Base-by-base conservation (phyloP, 2,113 vertebrate species). In the Sinocyclocheilus grahami region DNA sequence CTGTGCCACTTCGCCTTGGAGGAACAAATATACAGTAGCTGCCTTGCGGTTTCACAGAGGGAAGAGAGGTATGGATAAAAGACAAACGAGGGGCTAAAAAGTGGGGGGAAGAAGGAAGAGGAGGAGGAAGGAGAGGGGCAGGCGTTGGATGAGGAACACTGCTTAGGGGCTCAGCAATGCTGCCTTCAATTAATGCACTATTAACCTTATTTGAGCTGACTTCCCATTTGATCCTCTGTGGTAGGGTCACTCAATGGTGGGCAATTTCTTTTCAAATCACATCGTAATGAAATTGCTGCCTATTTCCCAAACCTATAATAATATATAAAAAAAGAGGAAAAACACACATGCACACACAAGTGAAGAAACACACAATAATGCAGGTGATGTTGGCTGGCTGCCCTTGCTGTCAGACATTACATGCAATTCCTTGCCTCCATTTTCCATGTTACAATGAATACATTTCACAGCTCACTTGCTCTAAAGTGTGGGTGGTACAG, bases 391-490 rank as follows among this genome's bases (percentile, higher is more conserved):
- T 91, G 94, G 94, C 94, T 90, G 93, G 92, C 94, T 96, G 95
- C 94, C 95, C 93, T 93, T 86, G 93, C 95, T 96, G 95, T 96
- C 95, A 93, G 95, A 96, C 95, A 94, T 96, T 96, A 96, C 94
- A 95, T 95, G 94, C 94, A 94, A 96, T 95, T 95, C 95, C 95
- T 94, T 92, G 94, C 94, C 95, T 94, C 95, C 95, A 95, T 96
- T 96, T 95, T 95, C 94, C 94, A 92, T 89, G 93, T 92, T 95
- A 96, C 96, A 96, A 97, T 97, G 96, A 96, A 96, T 97, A 96
- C 96, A 97, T 97, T 97, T 97, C 96, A 97, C 96, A 96, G 95
- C 95, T 96, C 95, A 94, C 95, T 96, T 95, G 95, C 94, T 95
- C 93, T 94, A 93, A 94, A 94, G 96, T 93, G 96, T 96, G 96